Conservation (phyloP, 2,888 invertebrate genomes). For the Spicauda simplicius region DNA sequence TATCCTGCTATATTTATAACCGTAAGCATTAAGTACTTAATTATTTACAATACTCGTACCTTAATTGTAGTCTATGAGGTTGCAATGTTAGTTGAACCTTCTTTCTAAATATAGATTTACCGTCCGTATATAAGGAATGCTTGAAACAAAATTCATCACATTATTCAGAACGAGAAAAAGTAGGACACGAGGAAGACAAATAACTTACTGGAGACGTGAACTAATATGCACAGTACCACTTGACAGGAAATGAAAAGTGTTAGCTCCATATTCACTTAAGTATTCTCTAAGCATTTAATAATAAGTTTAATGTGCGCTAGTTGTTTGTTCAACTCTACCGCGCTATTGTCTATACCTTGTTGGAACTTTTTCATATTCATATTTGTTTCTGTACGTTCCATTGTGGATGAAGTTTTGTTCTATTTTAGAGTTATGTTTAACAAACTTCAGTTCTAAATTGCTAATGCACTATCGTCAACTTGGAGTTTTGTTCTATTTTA, state of each 20-base stretch:
- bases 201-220: background rate
- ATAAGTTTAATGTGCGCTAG: constrained; percentile 6
- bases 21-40: no score
- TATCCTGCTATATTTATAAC: no score
- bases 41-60: no score
- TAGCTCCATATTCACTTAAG: background rate
- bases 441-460: background rate
- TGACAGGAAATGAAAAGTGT: background rate
- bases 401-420: constrained; percentile 2
- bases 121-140: no score
- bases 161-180: background rate
- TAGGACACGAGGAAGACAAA: background rate
- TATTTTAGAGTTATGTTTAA: background rate
- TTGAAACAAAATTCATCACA: background rate
- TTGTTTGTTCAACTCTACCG: constrained; percentile 7
- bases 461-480: background rate
- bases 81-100: no score
- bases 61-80: no score
- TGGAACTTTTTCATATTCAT: constrained; percentile 20
- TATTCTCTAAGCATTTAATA: constrained; percentile 2
- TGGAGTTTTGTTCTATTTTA: background rate
- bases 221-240: background rate
- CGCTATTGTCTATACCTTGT: constrained; percentile 8
- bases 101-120: no score
- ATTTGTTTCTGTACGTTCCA: constrained; percentile 2